These are phyloP conservation scores for Chymomyza procnemis DNA, from an alignment of 2,888 invertebrate genomes.

Conservation along the genomic window DNA sequence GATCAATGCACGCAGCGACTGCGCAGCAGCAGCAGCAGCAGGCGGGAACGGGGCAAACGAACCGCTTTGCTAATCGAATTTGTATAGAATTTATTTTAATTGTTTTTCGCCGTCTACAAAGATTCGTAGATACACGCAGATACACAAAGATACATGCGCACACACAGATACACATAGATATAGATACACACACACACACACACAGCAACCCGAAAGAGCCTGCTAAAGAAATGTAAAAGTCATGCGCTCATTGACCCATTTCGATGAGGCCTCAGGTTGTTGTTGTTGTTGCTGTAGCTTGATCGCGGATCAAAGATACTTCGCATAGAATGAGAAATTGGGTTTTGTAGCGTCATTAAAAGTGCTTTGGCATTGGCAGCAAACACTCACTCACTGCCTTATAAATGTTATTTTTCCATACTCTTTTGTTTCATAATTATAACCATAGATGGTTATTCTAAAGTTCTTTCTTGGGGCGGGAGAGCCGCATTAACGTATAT, in stretches of 20 bases:
- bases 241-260: constrained; percentile 69
- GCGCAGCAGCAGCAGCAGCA: constrained; percentile 10
- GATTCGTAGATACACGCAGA: background rate
- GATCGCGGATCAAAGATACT: constrained; percentile 21
- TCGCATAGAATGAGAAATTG: constrained; percentile 15
- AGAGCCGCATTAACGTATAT: no score
- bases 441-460: background rate
- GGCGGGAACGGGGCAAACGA: background rate
- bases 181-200: background rate
- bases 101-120: constrained; percentile 12
- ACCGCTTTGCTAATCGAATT: constrained; percentile 47
- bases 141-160: no score
- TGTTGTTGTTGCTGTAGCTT: constrained; percentile 3
- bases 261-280: background rate
- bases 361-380: constrained; percentile 10
- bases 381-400: no score
- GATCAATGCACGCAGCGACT: constrained; percentile 46
- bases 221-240: constrained; percentile 46
- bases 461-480: no score
- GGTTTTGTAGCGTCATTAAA: constrained; percentile 45
- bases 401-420: constrained; percentile 12
- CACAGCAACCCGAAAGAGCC: background rate
- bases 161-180: background rate
- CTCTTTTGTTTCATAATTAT: background rate
- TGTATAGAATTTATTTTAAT: constrained; percentile 39